These are phyloP conservation scores for Hybos culiciformis DNA, from an alignment of 2,888 invertebrate species.

Conservation along the genomic window DNA sequence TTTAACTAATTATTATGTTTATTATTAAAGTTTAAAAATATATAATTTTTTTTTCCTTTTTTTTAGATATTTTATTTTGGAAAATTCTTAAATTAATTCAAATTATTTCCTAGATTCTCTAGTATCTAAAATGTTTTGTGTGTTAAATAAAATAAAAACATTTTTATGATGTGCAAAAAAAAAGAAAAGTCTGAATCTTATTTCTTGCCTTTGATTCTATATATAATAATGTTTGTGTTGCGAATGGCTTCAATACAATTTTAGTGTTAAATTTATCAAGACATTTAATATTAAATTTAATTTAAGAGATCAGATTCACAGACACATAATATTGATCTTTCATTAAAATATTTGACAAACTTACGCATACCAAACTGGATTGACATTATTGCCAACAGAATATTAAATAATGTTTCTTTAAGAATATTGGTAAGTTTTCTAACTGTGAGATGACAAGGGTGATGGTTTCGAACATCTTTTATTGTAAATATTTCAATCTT, in stretches of 20 bases:
- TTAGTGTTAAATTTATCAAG: too few species aligned
- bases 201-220: not conserved
- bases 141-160: too few species aligned
- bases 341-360: conserved; percentile 12
- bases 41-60: too few species aligned
- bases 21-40: too few species aligned
- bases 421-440: conserved; percentile 17
- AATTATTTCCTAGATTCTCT: too few species aligned
- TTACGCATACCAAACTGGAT: conserved; percentile 14
- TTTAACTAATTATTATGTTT: too few species aligned
- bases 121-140: too few species aligned
- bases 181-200: not conserved
- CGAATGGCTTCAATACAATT: too few species aligned
- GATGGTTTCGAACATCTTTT: too few species aligned
- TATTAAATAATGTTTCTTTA: conserved; percentile 15
- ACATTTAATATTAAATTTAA: not conserved
- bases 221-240: not conserved
- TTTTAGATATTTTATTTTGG: too few species aligned
- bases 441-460: not conserved
- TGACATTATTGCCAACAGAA: conserved; percentile 16
- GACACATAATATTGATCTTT: conserved; percentile 11
- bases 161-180: not conserved
- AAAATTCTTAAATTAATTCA: too few species aligned
- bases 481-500: too few species aligned
- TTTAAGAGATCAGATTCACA: conserved; percentile 8